phyloP scores from a whole-genome alignment of 1,140 invertebrate species.

The Colletes latitarsis region DNA sequence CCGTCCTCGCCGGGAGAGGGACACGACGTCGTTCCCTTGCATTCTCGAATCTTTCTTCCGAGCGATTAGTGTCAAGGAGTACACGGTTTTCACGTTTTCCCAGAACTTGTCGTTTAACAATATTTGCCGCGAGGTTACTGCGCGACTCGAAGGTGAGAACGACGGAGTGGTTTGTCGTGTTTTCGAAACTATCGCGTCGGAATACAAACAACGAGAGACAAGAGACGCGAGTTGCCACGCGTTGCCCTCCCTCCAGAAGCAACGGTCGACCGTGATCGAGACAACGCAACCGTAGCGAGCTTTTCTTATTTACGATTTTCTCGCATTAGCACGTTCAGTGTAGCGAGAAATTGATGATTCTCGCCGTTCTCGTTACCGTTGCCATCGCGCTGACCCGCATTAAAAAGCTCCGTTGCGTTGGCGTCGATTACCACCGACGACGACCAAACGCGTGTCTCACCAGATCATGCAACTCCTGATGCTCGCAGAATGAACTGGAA shows the following conservation, averaged over 20 bases:
- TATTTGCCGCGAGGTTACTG: neutral
- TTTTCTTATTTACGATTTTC: no score
- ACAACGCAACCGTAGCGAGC: neutral
- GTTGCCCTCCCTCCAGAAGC: neutral
- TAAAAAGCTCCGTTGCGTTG: neutral
- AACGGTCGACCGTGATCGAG: neutral
- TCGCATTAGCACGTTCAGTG: no score
- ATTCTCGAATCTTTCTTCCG: slow-evolving; percentile 6
- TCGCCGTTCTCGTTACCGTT: no score
- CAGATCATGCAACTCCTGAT: neutral
- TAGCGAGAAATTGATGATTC: no score
- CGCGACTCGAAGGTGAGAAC: neutral
- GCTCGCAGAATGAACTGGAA: neutral
- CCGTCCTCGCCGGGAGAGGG: no score
- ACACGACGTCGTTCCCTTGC: neutral
- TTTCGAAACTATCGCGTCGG: slow-evolving; percentile 23
- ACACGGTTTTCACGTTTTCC: slow-evolving; percentile 27
- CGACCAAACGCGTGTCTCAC: neutral
- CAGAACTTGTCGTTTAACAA: neutral
- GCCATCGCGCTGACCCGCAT: neutral
- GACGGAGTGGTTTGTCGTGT: neutral
- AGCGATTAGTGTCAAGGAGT: slow-evolving; percentile 54
- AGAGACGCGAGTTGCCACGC: neutral
- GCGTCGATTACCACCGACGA: neutral
- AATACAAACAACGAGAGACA: slow-evolving; percentile 14